A percentile compares a stretch with the other conserved stretches of the same genome.
These are phyloP conservation scores for Athetis lepigone DNA, from an alignment of 2,888 invertebrate species.

Conservation along the genomic window DNA sequence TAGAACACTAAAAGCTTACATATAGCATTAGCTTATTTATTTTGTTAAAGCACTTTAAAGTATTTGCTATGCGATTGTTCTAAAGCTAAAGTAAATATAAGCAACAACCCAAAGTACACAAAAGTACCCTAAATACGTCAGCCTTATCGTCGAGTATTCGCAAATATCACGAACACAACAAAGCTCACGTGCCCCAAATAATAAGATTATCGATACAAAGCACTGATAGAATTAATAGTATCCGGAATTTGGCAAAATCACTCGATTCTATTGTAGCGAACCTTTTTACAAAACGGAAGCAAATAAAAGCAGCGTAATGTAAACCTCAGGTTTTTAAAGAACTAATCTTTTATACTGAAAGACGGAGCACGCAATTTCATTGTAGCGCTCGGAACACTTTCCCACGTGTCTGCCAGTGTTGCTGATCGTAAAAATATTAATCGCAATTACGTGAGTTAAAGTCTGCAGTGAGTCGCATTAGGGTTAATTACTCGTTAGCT, in stretches of 20 bases:
- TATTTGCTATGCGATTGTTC: constrained; percentile 22
- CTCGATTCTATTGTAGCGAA: constrained; percentile 64
- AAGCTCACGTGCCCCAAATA: constrained; percentile 85
- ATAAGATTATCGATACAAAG: constrained; percentile 83
- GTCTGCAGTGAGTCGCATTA: constrained; percentile 64
- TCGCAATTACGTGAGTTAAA: constrained; percentile 66
- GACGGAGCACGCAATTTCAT: constrained; percentile 71
- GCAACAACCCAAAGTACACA: constrained; percentile 30
- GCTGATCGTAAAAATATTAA: constrained; percentile 63
- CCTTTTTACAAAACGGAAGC: constrained; percentile 78
- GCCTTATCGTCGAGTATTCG: constrained; percentile 78
- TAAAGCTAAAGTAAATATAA: constrained; percentile 17
- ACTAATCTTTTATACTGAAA: constrained; percentile 75
- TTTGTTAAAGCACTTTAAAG: neutral
- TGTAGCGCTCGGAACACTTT: constrained; percentile 50
- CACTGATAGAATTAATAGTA: constrained; percentile 77
- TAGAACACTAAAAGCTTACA: constrained; percentile 7
- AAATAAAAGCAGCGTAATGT: constrained; percentile 71
- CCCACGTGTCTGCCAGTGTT: constrained; percentile 60
- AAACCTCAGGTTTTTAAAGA: constrained; percentile 64
- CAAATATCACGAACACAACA: constrained; percentile 84
- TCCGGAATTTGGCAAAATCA: constrained; percentile 79
- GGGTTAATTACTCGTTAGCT: constrained; percentile 80
- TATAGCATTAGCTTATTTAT: constrained; percentile 15
- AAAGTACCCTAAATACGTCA: constrained; percentile 57